These are phyloP conservation scores for Patella depressa DNA, from an alignment of 2,888 invertebrate genomes.

Conservation along the genomic window DNA sequence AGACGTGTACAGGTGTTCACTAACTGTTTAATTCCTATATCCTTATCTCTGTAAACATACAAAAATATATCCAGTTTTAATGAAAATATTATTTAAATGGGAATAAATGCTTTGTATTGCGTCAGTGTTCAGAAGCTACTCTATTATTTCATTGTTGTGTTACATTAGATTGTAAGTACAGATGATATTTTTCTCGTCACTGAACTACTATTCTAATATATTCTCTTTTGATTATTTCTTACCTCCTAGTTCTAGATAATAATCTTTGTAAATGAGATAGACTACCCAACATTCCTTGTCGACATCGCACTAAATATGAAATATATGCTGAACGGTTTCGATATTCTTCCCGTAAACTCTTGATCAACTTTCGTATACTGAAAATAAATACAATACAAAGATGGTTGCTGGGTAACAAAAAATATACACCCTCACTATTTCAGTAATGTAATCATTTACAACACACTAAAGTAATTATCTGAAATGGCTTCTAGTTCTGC, in stretches of 20 bases:
- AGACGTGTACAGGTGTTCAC: slow-evolving; percentile 83
- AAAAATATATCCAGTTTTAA: neutral
- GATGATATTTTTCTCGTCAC: too few relatives aligned
- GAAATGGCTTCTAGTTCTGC: too few relatives aligned
- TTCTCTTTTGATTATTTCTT: slow-evolving; percentile 9
- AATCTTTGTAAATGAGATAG: slow-evolving; percentile 79
- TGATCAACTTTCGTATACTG: slow-evolving; percentile 82
- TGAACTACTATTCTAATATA: too few relatives aligned
- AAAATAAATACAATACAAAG: slow-evolving; percentile 42
- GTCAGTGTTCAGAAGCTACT: too few relatives aligned
- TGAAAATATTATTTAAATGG: too few relatives aligned
- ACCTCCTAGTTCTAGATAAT: slow-evolving; percentile 72
- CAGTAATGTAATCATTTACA: too few relatives aligned
- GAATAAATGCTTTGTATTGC: too few relatives aligned
- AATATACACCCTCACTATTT: neutral
- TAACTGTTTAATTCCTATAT: slow-evolving; percentile 82
- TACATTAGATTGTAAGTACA: too few relatives aligned
- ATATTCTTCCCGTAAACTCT: slow-evolving; percentile 83
- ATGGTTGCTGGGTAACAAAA: neutral
- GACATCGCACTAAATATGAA: slow-evolving; percentile 84
- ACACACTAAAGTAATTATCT: too few relatives aligned
- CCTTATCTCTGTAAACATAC: slow-evolving; percentile 78
- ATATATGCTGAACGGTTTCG: slow-evolving; percentile 84
- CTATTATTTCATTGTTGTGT: too few relatives aligned
- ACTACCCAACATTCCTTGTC: slow-evolving; percentile 84